Percentiles rank a stretch among this genome's conserved stretches.
These are phyloP conservation scores for Athrips mouffetella DNA, from an alignment of 2,888 invertebrate species.

Conservation along the genomic window DNA sequence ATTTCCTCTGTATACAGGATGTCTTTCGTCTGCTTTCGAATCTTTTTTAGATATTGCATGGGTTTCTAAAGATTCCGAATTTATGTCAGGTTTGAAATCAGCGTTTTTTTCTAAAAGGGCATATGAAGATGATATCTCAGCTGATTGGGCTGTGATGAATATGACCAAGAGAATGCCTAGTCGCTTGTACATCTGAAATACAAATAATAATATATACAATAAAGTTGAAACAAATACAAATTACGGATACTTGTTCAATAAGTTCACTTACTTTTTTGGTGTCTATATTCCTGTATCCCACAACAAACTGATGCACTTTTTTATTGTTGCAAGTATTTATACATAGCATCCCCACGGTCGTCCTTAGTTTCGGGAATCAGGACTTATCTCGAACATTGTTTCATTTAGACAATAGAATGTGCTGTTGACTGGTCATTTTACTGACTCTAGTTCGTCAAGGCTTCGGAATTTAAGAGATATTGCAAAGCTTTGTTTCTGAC, in stretches of 20 bases:
- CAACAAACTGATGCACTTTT: slow-evolving; percentile 37
- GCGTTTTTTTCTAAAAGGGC: slow-evolving; percentile 43
- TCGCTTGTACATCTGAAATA: slow-evolving; percentile 56
- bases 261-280: slow-evolving; percentile 40
- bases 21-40: slow-evolving; percentile 34
- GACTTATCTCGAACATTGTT: slow-evolving; percentile 55
- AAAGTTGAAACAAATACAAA: slow-evolving; percentile 4
- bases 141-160: slow-evolving; percentile 38
- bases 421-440: slow-evolving; percentile 28
- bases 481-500: slow-evolving; percentile 7
- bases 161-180: slow-evolving; percentile 34
- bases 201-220: not conserved
- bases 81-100: slow-evolving; percentile 43
- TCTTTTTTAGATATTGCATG: slow-evolving; percentile 44
- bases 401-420: slow-evolving; percentile 28
- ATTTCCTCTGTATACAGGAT: slow-evolving; percentile 56
- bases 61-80: slow-evolving; percentile 38
- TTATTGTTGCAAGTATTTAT: slow-evolving; percentile 45
- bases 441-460: slow-evolving; percentile 45
- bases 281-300: slow-evolving; percentile 26
- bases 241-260: not conserved
- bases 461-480: slow-evolving; percentile 42
- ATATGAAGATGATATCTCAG: slow-evolving; percentile 50
- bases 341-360: slow-evolving; percentile 31
- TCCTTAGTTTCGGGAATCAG: slow-evolving; percentile 29